Conservation (phyloP, 2,113 vertebrate species). For the Leptodactylus fuscus region DNA sequence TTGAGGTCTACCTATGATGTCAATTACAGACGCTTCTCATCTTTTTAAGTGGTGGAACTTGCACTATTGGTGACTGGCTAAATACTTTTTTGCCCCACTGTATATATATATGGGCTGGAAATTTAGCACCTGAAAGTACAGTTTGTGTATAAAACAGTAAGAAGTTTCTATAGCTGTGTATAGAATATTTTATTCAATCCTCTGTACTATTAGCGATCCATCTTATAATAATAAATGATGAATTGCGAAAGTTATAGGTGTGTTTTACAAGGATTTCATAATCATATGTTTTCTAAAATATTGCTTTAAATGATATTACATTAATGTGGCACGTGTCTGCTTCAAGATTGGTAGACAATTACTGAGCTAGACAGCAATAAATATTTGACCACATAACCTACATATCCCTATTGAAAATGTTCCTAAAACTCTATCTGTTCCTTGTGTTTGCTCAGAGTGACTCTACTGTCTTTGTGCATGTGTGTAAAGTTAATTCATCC, state of each 20-base stretch:
- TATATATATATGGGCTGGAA: too few species aligned
- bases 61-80: too few species aligned
- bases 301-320: neutral
- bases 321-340: neutral
- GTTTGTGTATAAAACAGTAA: too few species aligned
- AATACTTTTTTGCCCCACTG: too few species aligned
- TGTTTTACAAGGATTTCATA: neutral
- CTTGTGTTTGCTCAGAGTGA: slow-evolving; percentile 29
- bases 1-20: too few species aligned
- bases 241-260: neutral
- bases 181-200: too few species aligned
- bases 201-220: too few species aligned
- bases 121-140: too few species aligned
- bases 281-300: neutral
- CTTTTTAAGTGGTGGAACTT: too few species aligned
- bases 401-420: slow-evolving; percentile 45
- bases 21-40: too few species aligned
- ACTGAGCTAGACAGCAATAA: slow-evolving; percentile 10
- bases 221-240: too few species aligned
- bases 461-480: slow-evolving; percentile 52
- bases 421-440: slow-evolving; percentile 42
- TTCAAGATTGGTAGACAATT: neutral
- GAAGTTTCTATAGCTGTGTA: too few species aligned
- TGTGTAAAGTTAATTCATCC: slow-evolving; percentile 61
- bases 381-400: slow-evolving; percentile 30